Percentiles rank a stretch among this genome's conserved stretches.
phyloP scores from a whole-genome alignment of 2,797 vertebrate genomes.

The Luscinia megarhynchos region DNA sequence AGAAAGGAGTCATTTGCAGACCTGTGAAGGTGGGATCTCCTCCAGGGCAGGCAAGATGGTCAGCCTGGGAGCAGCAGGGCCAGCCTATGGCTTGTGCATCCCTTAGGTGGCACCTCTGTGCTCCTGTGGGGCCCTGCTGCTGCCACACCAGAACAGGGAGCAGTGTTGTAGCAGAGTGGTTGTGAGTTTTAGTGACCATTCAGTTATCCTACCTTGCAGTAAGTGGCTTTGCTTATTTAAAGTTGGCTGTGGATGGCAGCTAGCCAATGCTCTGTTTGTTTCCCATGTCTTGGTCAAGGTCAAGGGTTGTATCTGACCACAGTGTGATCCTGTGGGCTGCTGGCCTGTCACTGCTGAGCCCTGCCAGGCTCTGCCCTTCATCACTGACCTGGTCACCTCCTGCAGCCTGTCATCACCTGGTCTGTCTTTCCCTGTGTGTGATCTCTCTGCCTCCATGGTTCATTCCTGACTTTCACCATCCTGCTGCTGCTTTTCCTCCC shows the following conservation, averaged over 20 bases:
- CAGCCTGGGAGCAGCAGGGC: neutral
- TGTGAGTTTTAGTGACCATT: neutral
- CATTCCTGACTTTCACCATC: neutral
- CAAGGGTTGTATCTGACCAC: neutral
- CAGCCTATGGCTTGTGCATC: neutral
- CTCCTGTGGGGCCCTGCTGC: neutral
- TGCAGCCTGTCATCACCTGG: neutral
- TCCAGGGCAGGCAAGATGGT: neutral
- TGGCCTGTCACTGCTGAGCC: neutral
- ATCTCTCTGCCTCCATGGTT: neutral
- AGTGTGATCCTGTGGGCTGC: neutral
- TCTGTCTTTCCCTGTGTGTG: neutral
- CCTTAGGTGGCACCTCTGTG: neutral
- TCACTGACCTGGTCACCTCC: neutral
- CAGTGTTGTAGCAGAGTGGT: neutral
- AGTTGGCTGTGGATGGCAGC: neutral
- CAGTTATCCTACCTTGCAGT: neutral
- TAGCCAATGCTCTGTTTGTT: neutral
- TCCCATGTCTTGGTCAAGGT: neutral
- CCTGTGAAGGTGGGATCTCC: neutral
- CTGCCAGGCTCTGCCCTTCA: neutral
- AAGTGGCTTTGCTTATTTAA: neutral
- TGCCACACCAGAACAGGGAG: neutral
- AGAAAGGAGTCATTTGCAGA: neutral
- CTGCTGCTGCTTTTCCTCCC: neutral